Evolutionary conservation across 2,113 vertebrate genomes (phyloP).

Genomic region (Ginglymostoma cirratum): DNA sequence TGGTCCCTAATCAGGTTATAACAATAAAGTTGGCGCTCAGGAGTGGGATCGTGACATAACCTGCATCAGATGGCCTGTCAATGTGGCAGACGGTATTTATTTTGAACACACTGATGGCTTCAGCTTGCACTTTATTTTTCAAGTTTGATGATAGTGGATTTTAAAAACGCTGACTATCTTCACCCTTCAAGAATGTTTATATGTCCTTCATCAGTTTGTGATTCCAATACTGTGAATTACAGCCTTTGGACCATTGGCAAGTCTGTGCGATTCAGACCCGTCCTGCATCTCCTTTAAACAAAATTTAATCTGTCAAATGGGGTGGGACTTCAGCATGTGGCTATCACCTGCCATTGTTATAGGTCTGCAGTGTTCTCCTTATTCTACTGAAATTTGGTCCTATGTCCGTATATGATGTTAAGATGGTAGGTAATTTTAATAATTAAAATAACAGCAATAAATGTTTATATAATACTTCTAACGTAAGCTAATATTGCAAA

Average conservation of each 20-base stretch:
- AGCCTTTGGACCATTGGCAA: neutral
- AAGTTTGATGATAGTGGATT: neutral
- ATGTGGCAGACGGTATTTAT: neutral
- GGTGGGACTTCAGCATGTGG: neutral
- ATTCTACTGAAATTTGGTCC: neutral
- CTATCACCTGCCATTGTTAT: neutral
- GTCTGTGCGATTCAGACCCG: neutral
- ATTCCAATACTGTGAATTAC: neutral
- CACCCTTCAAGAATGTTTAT: neutral
- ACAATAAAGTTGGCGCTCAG: too few relatives aligned
- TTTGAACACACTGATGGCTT: neutral
- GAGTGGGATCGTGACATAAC: too few relatives aligned
- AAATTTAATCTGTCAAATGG: neutral
- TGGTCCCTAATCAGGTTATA: too few relatives aligned
- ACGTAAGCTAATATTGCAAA: neutral
- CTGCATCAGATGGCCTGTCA: neutral
- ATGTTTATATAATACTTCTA: neutral
- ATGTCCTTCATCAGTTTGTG: neutral
- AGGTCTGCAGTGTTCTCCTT: neutral
- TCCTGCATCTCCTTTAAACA: neutral
- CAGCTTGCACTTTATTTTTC: neutral
- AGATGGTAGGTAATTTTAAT: neutral
- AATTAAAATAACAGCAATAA: neutral
- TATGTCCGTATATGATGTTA: neutral
- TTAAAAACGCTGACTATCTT: neutral